Evolutionary conservation across 2,888 invertebrate species (phyloP).

Genomic region (Chironomus riparius): DNA sequence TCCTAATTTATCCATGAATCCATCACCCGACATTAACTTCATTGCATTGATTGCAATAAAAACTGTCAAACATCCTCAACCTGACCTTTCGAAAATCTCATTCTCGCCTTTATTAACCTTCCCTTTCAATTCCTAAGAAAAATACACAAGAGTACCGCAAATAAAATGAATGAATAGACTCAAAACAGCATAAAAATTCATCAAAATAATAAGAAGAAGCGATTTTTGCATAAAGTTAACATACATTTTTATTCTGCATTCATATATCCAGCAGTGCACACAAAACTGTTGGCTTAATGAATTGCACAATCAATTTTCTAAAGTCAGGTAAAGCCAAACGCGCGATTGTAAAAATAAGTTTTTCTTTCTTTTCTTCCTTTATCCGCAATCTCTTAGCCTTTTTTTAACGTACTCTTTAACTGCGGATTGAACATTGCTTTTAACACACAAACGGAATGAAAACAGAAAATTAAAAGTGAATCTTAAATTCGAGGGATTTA

Average conservation of each 20-base stretch:
- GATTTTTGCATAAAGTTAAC: background rate
- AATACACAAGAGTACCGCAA: no score
- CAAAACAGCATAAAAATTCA: background rate
- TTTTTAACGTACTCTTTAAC: background rate
- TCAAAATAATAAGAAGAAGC: background rate
- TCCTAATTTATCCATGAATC: no score
- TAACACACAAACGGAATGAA: background rate
- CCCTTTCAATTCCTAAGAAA: no score
- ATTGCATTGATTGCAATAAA: no score
- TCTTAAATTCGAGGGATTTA: background rate
- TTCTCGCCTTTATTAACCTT: no score
- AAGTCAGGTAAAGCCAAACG: background rate
- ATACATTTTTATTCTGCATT: background rate
- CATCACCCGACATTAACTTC: no score
- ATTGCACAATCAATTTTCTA: constrained; percentile 14
- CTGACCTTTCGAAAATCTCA: no score
- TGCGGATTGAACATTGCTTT: background rate
- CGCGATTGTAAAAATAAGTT: background rate
- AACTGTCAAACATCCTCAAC: no score
- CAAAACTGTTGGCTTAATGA: constrained; percentile 21
- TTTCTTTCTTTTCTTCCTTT: background rate
- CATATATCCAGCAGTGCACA: constrained; percentile 2
- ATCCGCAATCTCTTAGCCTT: background rate
- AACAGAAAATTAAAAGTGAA: no score
- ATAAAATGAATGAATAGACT: constrained; percentile 8